A percentile compares a stretch with the other conserved stretches of the same genome.
phyloP scores from a whole-genome alignment of 2,113 vertebrate genomes.

The Malurus alboscapulatus region DNA sequence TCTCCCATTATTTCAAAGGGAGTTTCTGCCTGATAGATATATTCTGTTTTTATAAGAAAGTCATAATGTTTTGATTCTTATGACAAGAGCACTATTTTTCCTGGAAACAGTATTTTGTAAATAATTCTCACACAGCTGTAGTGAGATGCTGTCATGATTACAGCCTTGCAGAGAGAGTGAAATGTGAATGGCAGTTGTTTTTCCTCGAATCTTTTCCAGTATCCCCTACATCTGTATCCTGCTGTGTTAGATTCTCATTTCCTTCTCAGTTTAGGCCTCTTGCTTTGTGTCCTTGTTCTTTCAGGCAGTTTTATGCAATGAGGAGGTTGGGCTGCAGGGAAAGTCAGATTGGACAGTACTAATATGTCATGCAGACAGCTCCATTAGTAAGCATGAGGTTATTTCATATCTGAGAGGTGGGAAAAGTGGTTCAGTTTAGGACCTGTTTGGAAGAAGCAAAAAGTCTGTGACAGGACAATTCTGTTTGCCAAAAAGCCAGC shows the following conservation, averaged over 20 bases:
- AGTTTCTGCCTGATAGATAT: background rate
- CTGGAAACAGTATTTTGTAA: background rate
- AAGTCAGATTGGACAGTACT: background rate
- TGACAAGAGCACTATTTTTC: background rate
- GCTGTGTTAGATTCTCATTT: background rate
- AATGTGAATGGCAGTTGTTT: background rate
- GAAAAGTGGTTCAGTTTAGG: background rate
- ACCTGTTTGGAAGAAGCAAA: background rate
- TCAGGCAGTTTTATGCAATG: background rate
- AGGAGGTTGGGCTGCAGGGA: background rate
- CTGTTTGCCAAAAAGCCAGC: background rate
- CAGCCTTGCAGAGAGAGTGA: background rate
- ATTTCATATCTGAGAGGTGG: background rate
- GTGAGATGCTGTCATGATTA: background rate
- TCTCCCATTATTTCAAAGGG: background rate
- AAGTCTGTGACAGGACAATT: background rate
- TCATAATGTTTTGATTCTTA: background rate
- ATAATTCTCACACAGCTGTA: background rate
- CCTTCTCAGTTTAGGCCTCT: background rate
- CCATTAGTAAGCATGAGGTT: background rate
- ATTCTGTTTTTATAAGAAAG: background rate
- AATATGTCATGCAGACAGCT: background rate
- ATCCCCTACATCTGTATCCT: background rate
- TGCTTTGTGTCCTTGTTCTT: background rate
- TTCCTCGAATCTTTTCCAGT: background rate